Base-by-base conservation (phyloP, 2,888 invertebrate species). In the Lasioglossum leucozonium region DNA sequence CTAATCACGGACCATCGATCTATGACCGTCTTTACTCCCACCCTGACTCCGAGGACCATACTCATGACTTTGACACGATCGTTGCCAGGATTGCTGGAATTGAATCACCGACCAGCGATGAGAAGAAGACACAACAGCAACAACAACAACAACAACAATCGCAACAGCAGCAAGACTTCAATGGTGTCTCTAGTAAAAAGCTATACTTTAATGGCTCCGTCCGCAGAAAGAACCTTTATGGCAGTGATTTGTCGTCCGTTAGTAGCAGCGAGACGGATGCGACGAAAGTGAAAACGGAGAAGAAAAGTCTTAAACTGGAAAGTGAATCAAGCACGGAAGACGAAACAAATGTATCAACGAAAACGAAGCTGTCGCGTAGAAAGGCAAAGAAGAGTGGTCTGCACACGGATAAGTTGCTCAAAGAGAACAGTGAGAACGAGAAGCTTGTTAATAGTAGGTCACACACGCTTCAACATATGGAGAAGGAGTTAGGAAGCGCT, bases 1-100 rank as follows among this genome's bases (percentile, higher is more conserved):
- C 98, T 22, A 98, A 98, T 95, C 98, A 98, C 94, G 98, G 98
- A 0, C 98, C 98, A 67, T 98, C 98, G 65, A 97, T 99, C 89
- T 99, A 99, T 93, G 99, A 99, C 94, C 96, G 97, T 88, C 95
- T 98, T 81, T 98, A 98, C 95, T 98, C 98, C 34, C 97, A 97
- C 93, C 95, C 96, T 18, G 95, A 96, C 91, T 96, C 97, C 34
- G 96, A 97, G 82, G 97, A 97, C 92, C 96, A 97, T 88, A 96
- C 96, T 78, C 96, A 96, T 89, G 97, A 97, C 93, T 97, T 97
- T 91, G 97, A 97, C 55, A 96, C 96, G 10, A 95, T 97, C 72
- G 94, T 97, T n/a, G 96, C 97, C 4, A 96, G 97, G 79, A 97
- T 98, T 87, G 97, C 97, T 34, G 97, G 97, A 10, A 94, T 96